phyloP scores from a whole-genome alignment of 2,113 vertebrate genomes.

The Phasianus colchicus region DNA sequence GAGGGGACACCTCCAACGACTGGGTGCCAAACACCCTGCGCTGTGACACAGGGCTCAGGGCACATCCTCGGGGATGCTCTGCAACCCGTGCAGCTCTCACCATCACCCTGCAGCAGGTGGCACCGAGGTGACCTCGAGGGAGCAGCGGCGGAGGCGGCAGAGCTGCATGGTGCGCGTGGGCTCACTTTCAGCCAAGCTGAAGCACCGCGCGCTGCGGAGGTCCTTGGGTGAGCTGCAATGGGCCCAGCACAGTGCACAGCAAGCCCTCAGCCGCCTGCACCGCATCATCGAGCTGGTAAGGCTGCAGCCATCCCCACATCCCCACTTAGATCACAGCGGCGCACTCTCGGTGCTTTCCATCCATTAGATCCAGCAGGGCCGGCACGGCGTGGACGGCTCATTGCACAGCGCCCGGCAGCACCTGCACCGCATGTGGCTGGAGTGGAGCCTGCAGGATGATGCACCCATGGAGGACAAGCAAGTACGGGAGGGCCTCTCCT shows the following conservation, averaged over 20 bases:
- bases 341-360: not conserved
- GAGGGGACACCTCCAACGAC: not conserved
- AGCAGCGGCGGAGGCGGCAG: constrained; percentile 37
- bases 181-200: constrained; percentile 85
- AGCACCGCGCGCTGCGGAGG: constrained; percentile 82
- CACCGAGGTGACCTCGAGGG: not conserved
- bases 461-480: not conserved
- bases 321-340: fast-evolving
- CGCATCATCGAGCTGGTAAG: constrained; percentile 86
- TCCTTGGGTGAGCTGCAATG: constrained; percentile 83
- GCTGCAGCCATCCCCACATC: fast-evolving
- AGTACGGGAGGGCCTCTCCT: not conserved
- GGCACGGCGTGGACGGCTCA: constrained; percentile 46
- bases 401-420: constrained; percentile 65
- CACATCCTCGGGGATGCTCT: not conserved
- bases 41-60: fast-evolving
- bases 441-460: constrained; percentile 73
- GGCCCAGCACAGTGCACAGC: constrained; percentile 78
- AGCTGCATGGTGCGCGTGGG: constrained; percentile 91
- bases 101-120: not conserved
- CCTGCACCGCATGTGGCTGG: constrained; percentile 81
- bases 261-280: constrained; percentile 82
- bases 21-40: not conserved
- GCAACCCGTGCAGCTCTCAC: not conserved
- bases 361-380: constrained; percentile 53